A percentile compares a stretch with the other conserved stretches of the same genome.
These are phyloP conservation scores for Tadarida brasiliensis DNA, from an alignment of 2,797 vertebrate species.

Conservation along the genomic window DNA sequence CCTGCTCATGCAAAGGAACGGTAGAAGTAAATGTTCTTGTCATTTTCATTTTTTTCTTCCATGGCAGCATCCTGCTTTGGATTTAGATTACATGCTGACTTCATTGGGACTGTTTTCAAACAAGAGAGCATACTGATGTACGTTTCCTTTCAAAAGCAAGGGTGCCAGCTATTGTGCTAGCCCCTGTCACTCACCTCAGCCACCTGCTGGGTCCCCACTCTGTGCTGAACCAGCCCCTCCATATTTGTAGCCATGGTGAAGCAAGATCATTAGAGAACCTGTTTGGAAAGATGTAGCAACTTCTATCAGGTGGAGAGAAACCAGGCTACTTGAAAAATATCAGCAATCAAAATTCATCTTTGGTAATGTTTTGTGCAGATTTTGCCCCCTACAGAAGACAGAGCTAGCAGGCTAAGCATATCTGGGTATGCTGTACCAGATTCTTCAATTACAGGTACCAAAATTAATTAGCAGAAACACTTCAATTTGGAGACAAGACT, in stretches of 20 bases:
- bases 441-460: slow-evolving; percentile 40
- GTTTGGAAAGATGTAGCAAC: slow-evolving; percentile 90
- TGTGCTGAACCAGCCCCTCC: slow-evolving; percentile 95
- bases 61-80: background rate
- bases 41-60: background rate
- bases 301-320: slow-evolving; percentile 86
- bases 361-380: background rate
- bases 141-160: slow-evolving; percentile 79
- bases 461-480: slow-evolving; percentile 37
- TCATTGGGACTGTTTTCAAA: slow-evolving; percentile 57
- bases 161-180: slow-evolving; percentile 80
- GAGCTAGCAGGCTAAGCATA: background rate
- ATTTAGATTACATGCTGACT: slow-evolving; percentile 19
- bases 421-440: background rate
- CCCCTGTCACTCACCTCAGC: slow-evolving; percentile 93
- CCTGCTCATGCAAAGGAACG: background rate
- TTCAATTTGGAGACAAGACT: slow-evolving; percentile 55
- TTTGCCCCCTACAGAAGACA: background rate
- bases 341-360: slow-evolving; percentile 78
- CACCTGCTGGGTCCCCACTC: slow-evolving; percentile 93
- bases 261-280: slow-evolving; percentile 94
- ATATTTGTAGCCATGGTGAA: slow-evolving; percentile 93
- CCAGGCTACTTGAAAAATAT: slow-evolving; percentile 70
- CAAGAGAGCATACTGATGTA: slow-evolving; percentile 53
- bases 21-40: background rate